Evolutionary conservation across 2,113 vertebrate genomes (phyloP), one percentile per base, ranked within the genome.

Genomic region (Aythya baeri): DNA sequence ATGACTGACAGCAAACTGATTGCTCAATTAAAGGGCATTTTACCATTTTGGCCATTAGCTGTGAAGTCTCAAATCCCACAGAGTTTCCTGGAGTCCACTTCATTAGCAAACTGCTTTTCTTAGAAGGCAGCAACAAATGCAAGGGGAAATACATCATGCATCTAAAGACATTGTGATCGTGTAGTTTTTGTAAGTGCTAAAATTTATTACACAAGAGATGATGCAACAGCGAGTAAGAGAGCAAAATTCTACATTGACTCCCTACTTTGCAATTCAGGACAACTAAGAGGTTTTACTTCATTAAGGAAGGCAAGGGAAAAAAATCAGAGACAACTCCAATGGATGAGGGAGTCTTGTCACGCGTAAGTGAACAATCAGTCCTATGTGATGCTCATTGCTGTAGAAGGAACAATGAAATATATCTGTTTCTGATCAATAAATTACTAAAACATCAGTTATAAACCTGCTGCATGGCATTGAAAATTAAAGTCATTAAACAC

Each of bases 121-220:
- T 17, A 11, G 68, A 57, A 93, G 79, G 90, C 86, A 94, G 86
- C 86, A 92, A 18, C 73, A 58, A 86, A 92, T 41, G 83, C 65
- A 32, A 73, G 66, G 88, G 90, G 80, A 72, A 79, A 57, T 23
- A n/a, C 5, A 43, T 66, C 92, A 92, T 93, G 92, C 95, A 94
- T 5, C 89, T 91, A 49, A 83, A 85, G 84, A 94, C 78, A 78
- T 13, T 67, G 92, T 72, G 70, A 62, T 59, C 62, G 3, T 34
- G 15, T 29, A 9, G 11, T 63, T 43, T 54, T 82, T 83, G 58
- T 89, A 91, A 97, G 83, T 89, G 97, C 97, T 97, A 84, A 88
- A 76, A 88, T 98, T 98, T 97, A 97, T 98, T 97, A 97, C 95
- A 97, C 96, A 52, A 83, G 94, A 77, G 70, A 63, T 84, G 94